Conservation (phyloP, 2,797 vertebrate species). For the Rhinophrynus dorsalis region DNA sequence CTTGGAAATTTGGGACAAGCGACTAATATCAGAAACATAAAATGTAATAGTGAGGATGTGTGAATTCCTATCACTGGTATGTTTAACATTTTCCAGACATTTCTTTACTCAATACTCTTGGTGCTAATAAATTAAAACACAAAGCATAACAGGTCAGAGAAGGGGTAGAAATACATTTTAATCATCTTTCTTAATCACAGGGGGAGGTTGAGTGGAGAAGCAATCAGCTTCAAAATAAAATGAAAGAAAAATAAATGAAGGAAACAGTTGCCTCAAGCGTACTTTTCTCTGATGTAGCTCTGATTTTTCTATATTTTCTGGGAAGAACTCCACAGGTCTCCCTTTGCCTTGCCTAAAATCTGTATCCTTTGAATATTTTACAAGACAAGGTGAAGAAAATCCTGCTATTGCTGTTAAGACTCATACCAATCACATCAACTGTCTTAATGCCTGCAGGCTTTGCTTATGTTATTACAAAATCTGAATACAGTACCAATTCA, state of each 20-base stretch:
- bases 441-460: constrained; percentile 20
- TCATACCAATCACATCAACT: background rate
- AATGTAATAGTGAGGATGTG: constrained; percentile 46
- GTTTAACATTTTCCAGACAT: constrained; percentile 32
- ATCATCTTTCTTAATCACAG: constrained; percentile 34
- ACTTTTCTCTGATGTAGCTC: constrained; percentile 32
- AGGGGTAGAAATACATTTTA: constrained; percentile 46
- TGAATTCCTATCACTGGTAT: constrained; percentile 39
- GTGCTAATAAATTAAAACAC: constrained; percentile 35
- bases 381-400: constrained; percentile 30
- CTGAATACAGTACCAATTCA: constrained; percentile 18
- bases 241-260: constrained; percentile 47
- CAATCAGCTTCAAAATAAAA: constrained; percentile 45
- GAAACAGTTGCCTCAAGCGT: constrained; percentile 24
- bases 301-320: constrained; percentile 39
- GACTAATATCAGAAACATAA: constrained; percentile 52
- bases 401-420: background rate
- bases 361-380: constrained; percentile 40
- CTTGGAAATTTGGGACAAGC: constrained; percentile 53
- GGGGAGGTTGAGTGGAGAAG: constrained; percentile 39
- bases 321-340: constrained; percentile 37
- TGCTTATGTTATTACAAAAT: constrained; percentile 20
- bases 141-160: constrained; percentile 48
- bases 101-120: constrained; percentile 40
- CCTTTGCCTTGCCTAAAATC: constrained; percentile 25